Evolutionary conservation across 2,888 invertebrate species (phyloP).

Genomic region (Zelleria hepariella): DNA sequence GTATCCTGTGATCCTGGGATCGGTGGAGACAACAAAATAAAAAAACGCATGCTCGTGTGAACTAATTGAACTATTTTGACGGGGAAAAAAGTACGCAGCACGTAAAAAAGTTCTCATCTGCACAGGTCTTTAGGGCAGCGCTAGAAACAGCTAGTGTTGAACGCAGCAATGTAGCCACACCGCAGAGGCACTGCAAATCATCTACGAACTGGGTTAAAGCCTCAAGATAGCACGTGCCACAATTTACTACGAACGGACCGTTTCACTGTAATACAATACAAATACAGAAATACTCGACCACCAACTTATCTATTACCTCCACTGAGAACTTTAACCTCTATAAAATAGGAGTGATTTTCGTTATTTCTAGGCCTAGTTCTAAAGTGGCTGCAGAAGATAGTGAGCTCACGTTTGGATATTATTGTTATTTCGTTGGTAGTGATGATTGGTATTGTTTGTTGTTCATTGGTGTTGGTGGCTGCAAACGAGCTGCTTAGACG

Average conservation of each 20-base stretch:
- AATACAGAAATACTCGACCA: conserved; percentile 12
- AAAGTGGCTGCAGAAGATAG: conserved; percentile 21
- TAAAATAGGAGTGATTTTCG: background rate
- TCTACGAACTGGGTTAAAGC: conserved; percentile 31
- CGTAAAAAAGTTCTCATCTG: too few relatives aligned
- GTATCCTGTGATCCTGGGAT: too few relatives aligned
- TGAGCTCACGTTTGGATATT: conserved; percentile 47
- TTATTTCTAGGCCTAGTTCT: conserved; percentile 8
- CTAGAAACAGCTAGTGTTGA: background rate
- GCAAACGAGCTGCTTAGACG: background rate
- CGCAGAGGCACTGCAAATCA: conserved; percentile 30
- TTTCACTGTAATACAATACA: conserved; percentile 38
- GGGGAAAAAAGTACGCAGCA: too few relatives aligned
- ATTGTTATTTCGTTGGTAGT: conserved; percentile 50
- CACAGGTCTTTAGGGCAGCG: too few relatives aligned
- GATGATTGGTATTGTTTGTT: conserved; percentile 36
- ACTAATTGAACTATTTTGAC: too few relatives aligned
- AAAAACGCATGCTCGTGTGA: too few relatives aligned
- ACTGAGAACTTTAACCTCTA: conserved; percentile 10
- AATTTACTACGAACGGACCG: conserved; percentile 38
- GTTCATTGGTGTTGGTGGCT: background rate
- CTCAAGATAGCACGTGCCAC: conserved; percentile 44
- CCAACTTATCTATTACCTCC: conserved; percentile 9
- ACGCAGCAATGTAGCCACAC: background rate
- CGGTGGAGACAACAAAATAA: too few relatives aligned